phyloP scores from a whole-genome alignment of 2,888 invertebrate species.

The Xylocampa areola region DNA sequence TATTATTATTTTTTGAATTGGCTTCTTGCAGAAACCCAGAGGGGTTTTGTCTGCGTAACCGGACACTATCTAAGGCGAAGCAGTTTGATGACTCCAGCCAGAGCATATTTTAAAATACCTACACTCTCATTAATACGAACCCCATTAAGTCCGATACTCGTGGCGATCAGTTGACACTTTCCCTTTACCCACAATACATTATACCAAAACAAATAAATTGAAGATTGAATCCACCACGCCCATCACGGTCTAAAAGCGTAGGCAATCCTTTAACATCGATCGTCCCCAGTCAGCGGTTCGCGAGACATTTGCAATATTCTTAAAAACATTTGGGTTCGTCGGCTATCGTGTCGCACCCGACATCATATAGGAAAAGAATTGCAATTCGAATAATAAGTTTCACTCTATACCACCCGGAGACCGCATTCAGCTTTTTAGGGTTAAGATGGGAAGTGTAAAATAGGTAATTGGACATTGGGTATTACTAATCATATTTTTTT shows the following conservation, averaged over 20 bases:
- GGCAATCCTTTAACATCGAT: conserved; percentile 81
- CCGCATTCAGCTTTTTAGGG: conserved; percentile 39
- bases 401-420: conserved; percentile 51
- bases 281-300: conserved; percentile 74
- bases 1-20: too few species aligned
- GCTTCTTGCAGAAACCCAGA: too few species aligned
- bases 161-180: conserved; percentile 44
- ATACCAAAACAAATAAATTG: conserved; percentile 63
- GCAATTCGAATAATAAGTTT: conserved; percentile 74
- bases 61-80: too few species aligned
- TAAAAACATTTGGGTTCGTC: conserved; percentile 78
- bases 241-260: conserved; percentile 69
- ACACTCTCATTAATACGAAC: conserved; percentile 12
- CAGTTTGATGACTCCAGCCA: too few species aligned
- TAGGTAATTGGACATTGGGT: conserved; percentile 18
- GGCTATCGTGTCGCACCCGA: conserved; percentile 67
- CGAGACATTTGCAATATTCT: conserved; percentile 83
- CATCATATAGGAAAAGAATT: conserved; percentile 72
- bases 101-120: too few species aligned
- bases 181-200: conserved; percentile 54
- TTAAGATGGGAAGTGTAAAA: conserved; percentile 35
- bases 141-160: conserved; percentile 20
- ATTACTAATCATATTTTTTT: too few species aligned
- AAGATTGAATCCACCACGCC: conserved; percentile 66
- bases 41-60: too few species aligned